phyloP scores from a whole-genome alignment of 2,113 vertebrate species.

The Alethe castanea region DNA sequence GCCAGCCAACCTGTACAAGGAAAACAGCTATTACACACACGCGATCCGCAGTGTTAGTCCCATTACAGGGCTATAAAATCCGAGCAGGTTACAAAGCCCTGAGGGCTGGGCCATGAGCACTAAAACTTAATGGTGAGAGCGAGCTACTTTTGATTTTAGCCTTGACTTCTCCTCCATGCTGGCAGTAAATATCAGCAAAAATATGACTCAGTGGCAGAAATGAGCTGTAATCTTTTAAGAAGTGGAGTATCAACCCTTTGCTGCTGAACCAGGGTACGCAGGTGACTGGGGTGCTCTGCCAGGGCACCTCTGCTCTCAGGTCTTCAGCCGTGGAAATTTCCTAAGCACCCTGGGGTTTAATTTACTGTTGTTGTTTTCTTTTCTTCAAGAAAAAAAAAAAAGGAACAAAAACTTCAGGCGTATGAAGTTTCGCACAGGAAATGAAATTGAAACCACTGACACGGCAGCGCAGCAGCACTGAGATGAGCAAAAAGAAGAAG shows the following conservation, averaged over 20 bases:
- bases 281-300: not conserved
- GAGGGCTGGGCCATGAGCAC: not conserved
- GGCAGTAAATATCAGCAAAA: not conserved
- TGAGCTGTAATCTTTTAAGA: not conserved
- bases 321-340: not conserved
- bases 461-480: rapidly evolving
- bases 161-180: not conserved
- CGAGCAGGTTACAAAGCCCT: not conserved
- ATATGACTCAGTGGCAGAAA: not conserved
- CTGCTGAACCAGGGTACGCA: rapidly evolving
- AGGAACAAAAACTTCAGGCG: constrained; percentile 3
- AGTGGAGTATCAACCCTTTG: not conserved
- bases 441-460: constrained; percentile 1
- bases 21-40: not conserved
- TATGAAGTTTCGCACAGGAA: constrained; percentile 43
- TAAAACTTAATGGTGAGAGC: not conserved
- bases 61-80: not conserved
- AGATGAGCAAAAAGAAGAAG: constrained; percentile 19
- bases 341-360: not conserved
- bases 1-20: not conserved
- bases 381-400: not conserved
- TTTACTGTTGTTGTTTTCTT: constrained; percentile 14
- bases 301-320: not conserved
- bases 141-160: not conserved
- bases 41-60: not conserved